A percentile compares a stretch with the other conserved stretches of the same genome.
Evolutionary conservation across 2,888 invertebrate species (phyloP).

Genomic region (Stenotaenia linearis): DNA sequence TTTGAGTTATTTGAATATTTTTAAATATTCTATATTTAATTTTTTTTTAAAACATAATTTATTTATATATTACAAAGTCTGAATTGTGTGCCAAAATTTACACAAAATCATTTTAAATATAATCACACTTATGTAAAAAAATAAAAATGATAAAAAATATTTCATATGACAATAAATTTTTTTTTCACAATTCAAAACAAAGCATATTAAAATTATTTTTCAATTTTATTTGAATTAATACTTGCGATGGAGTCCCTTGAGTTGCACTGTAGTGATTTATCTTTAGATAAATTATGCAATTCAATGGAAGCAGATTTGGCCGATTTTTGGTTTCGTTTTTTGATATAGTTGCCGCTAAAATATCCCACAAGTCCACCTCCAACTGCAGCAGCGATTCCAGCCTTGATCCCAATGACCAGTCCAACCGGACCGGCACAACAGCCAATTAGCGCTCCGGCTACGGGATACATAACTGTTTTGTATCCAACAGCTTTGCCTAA

Average conservation of each 20-base stretch:
- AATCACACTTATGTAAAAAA: neutral
- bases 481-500: neutral
- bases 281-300: neutral
- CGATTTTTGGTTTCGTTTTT: neutral
- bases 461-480: neutral
- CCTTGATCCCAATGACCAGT: neutral
- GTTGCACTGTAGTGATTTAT: neutral
- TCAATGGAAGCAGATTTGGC: neutral
- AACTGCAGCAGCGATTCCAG: neutral
- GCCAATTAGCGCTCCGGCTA: neutral
- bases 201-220: neutral
- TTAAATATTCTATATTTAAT: neutral
- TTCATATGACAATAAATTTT: no score
- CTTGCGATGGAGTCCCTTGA: neutral
- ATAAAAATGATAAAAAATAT: neutral
- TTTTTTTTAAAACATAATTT: constrained; percentile 6
- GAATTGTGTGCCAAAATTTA: constrained; percentile 3
- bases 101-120: neutral
- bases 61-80: neutral
- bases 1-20: neutral
- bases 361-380: neutral
- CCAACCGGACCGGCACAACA: constrained; percentile 21
- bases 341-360: neutral
- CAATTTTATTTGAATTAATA: neutral
- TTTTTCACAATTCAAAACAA: no score